These are phyloP conservation scores for Hoplodrina blanda DNA, from an alignment of 2,888 invertebrate genomes.

Conservation along the genomic window DNA sequence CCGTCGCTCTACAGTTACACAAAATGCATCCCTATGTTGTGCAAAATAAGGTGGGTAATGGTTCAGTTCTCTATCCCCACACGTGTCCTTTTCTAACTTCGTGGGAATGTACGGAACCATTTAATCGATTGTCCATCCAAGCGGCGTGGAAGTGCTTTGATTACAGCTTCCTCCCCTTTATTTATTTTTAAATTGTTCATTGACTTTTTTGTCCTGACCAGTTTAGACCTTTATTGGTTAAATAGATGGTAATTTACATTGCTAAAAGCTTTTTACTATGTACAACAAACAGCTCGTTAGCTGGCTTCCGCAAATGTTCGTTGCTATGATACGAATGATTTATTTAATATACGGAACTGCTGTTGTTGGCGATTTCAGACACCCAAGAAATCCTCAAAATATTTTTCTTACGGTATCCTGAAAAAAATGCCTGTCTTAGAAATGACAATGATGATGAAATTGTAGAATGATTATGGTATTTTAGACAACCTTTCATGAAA, in stretches of 20 bases:
- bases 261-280: conserved; percentile 42
- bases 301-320: conserved; percentile 28
- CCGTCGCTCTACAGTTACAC: not conserved
- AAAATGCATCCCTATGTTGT: conserved; percentile 21
- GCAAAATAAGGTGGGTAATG: conserved; percentile 25
- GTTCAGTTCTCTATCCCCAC: conserved; percentile 3
- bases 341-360: no score
- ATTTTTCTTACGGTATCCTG: not conserved
- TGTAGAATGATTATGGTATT: conserved; percentile 1
- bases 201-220: conserved; percentile 72
- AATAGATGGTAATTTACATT: conserved; percentile 68
- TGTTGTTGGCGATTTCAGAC: no score
- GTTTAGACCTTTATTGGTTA: conserved; percentile 70
- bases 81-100: conserved; percentile 45
- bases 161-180: conserved; percentile 86
- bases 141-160: conserved; percentile 85
- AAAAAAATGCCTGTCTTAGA: no score
- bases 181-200: conserved; percentile 84
- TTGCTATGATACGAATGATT: not conserved
- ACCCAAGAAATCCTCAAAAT: not conserved
- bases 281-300: conserved; percentile 47
- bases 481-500: no score
- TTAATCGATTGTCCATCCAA: conserved; percentile 87
- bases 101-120: conserved; percentile 73
- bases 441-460: not conserved